These are phyloP conservation scores for Acropora tenuis DNA, from an alignment of 64 coral and sea anemone genomes.

Conservation along the genomic window DNA sequence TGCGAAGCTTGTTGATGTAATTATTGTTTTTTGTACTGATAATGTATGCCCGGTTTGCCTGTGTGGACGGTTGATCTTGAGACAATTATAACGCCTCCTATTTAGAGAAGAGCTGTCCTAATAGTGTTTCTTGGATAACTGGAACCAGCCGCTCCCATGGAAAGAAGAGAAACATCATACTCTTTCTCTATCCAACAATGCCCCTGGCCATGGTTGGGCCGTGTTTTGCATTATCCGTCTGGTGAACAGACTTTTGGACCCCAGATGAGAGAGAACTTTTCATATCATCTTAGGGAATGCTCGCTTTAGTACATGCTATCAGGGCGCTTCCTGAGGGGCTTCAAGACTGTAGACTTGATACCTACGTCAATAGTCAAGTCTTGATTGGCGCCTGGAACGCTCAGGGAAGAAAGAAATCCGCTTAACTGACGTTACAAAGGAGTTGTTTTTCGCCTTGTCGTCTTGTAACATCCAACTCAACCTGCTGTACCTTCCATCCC, in stretches of 20 bases:
- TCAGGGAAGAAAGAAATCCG: constrained; percentile 1
- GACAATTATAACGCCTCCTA: too few relatives aligned
- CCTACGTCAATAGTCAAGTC: constrained; percentile 13
- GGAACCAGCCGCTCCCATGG: constrained; percentile 44
- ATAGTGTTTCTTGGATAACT: constrained; percentile 58
- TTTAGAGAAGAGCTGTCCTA: constrained; percentile 27
- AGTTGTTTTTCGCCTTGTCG: background rate
- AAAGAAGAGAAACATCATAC: constrained; percentile 47
- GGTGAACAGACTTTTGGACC: background rate
- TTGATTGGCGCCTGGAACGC: constrained; percentile 11
- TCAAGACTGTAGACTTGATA: background rate
- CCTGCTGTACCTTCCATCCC: background rate
- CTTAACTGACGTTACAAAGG: constrained; percentile 19
- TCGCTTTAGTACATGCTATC: constrained; percentile 35
- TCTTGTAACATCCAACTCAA: constrained; percentile 21
- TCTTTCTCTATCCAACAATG: constrained; percentile 25
- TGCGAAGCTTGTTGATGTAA: background rate
- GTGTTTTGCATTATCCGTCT: constrained; percentile 4
- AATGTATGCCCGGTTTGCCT: background rate
- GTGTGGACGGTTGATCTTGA: too few relatives aligned
- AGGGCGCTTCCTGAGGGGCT: background rate
- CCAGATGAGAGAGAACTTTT: background rate
- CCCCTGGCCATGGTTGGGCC: constrained; percentile 27
- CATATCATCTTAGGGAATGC: constrained; percentile 33
- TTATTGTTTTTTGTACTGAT: background rate